Base-by-base conservation (phyloP, 2,113 vertebrate species). In the Heteronetta atricapilla region DNA sequence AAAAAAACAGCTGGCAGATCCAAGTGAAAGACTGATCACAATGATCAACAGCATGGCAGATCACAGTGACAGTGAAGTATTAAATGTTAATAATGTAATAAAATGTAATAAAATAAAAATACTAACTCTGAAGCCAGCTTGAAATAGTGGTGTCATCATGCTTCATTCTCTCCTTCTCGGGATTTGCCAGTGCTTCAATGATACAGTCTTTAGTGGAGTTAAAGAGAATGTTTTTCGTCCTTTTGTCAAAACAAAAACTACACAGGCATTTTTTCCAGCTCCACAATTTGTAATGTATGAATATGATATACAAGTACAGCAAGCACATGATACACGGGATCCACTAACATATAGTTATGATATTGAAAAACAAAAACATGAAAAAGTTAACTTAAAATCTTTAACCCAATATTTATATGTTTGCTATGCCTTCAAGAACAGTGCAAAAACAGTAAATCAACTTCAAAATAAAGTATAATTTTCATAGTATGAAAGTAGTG, bases 101-200 rank as follows among this genome's bases (percentile, higher is more conserved):
- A 81, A 85, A 75, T 14, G 22, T 48, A 72, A 91, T 48, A 67
- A 81, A 85, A 75, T 33, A 87, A 93, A 84, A 97, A 79, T 82
- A 98, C 99, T 97, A 96, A 99, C 99, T 99, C 94, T 99, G 99
- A 91, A 99, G 98, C 99, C 99, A 99, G 22, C 98, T 99, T 8
- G 99, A 99, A 91, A 99, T 99, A 19, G 99, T 99, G 26, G 99
- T 99, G 96, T 99, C 99, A 28, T 99, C 99, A 31, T 99, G 99
- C 89, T 99, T 99, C 99, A 99, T 99, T 97, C 99, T 99, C 97
- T 99, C 99, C 91, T 99, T 99, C 96, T 99, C 99, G 0, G 99
- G 99, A 97, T 99, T 99, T 92, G 99, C 99, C 97, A 99, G 96
- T 90, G 99, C 99, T 97, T 99, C 99, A 91, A 99, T 99, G 90